A percentile compares a stretch with the other conserved stretches of the same genome.
Evolutionary conservation across 2,797 vertebrate species (phyloP).

Genomic region (Mormyrus hasselquistii): DNA sequence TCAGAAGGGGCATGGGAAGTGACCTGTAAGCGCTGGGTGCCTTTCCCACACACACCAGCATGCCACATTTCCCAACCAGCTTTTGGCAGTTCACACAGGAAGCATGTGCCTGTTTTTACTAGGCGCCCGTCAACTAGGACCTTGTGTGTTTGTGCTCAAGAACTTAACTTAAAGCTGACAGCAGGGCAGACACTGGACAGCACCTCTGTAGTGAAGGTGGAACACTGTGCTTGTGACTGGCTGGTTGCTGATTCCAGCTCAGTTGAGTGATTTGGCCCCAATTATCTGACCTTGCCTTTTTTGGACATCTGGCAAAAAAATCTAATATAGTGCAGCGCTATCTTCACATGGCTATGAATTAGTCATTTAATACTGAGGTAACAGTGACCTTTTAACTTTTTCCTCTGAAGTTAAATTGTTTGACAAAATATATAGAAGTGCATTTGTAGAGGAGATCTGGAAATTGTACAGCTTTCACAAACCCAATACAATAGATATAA

Average conservation of each 20-base stretch:
- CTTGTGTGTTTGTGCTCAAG: not conserved
- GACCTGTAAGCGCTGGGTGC: not conserved
- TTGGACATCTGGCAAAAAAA: not conserved
- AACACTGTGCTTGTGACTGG: not conserved
- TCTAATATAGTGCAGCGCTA: not conserved
- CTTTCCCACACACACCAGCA: not conserved
- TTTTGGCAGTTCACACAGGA: not conserved
- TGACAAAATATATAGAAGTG: not conserved
- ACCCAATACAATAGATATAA: not conserved
- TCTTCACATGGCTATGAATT: not conserved
- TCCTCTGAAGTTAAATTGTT: not conserved
- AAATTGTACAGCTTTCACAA: not conserved
- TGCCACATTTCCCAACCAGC: not conserved
- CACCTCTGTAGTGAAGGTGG: not conserved
- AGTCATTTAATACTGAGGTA: not conserved
- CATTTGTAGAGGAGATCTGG: not conserved
- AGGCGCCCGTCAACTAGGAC: not conserved
- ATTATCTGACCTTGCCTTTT: not conserved
- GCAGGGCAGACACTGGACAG: not conserved
- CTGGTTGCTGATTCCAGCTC: not conserved
- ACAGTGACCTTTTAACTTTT: not conserved
- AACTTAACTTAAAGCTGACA: not conserved
- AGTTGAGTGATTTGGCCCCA: not conserved
- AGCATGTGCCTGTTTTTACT: not conserved
- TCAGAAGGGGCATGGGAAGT: not conserved